Percentiles rank a stretch among this genome's conserved stretches.
phyloP scores from a whole-genome alignment of 2,113 vertebrate genomes.

The Thalassoma bifasciatum region DNA sequence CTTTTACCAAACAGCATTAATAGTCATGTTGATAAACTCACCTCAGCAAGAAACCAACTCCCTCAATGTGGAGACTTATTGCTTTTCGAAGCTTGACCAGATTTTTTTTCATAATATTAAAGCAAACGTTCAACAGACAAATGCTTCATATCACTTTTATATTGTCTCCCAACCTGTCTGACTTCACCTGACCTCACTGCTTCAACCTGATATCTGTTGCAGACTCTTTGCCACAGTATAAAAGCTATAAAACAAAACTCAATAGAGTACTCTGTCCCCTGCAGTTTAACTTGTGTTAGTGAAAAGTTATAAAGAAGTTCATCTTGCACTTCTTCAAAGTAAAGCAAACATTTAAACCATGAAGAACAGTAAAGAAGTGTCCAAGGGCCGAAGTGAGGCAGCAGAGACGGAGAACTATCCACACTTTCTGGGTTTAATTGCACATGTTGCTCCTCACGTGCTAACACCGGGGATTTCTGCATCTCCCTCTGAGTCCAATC shows the following conservation, averaged over 20 bases:
- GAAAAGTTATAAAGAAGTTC: neutral
- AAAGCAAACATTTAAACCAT: neutral
- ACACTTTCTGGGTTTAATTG: neutral
- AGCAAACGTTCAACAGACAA: neutral
- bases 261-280: neutral
- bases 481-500: slow-evolving; percentile 42
- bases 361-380: neutral
- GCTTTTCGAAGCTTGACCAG: neutral
- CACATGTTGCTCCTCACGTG: neutral
- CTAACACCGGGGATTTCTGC: slow-evolving; percentile 27
- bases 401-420: neutral
- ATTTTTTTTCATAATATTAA: neutral
- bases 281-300: neutral
- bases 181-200: slow-evolving; percentile 5
- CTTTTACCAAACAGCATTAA: neutral
- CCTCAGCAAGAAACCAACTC: neutral
- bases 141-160: neutral
- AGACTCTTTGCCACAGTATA: neutral
- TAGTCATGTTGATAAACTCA: neutral
- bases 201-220: neutral
- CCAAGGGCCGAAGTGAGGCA: neutral
- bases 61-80: neutral
- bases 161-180: neutral
- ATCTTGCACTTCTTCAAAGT: neutral
- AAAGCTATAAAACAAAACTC: neutral